phyloP scores from a whole-genome alignment of 2,113 vertebrate genomes.

The Corvus cornix region DNA sequence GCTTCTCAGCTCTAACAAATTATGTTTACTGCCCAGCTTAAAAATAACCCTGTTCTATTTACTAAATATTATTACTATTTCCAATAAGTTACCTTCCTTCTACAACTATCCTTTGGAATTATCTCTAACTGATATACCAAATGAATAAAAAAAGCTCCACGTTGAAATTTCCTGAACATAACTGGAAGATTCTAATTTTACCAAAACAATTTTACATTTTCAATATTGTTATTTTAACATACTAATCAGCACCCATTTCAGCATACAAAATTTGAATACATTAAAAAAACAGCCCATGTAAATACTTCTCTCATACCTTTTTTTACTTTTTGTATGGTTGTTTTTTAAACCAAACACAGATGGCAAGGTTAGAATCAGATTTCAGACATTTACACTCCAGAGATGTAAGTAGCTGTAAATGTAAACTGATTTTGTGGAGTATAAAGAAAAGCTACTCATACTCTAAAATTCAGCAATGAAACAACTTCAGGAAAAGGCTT shows the following conservation, averaged over 20 bases:
- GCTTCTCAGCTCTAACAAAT: not conserved
- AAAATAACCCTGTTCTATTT: not conserved
- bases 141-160: not conserved
- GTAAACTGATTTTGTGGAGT: constrained; percentile 5
- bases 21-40: not conserved
- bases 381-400: not conserved
- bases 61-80: not conserved
- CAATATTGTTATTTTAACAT: not conserved
- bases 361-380: not conserved
- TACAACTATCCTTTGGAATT: not conserved
- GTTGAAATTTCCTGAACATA: not conserved
- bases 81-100: not conserved
- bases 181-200: not conserved
- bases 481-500: constrained; percentile 28
- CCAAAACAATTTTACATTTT: not conserved
- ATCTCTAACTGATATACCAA: not conserved
- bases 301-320: not conserved
- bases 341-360: not conserved
- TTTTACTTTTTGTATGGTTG: not conserved
- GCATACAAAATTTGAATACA: not conserved
- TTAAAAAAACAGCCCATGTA: not conserved
- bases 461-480: constrained; percentile 30
- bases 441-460: constrained; percentile 15
- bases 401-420: constrained; percentile 10
- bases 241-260: not conserved